These are phyloP conservation scores for Etheostoma nigrum DNA, from an alignment of 2,797 vertebrate species.

Conservation along the genomic window DNA sequence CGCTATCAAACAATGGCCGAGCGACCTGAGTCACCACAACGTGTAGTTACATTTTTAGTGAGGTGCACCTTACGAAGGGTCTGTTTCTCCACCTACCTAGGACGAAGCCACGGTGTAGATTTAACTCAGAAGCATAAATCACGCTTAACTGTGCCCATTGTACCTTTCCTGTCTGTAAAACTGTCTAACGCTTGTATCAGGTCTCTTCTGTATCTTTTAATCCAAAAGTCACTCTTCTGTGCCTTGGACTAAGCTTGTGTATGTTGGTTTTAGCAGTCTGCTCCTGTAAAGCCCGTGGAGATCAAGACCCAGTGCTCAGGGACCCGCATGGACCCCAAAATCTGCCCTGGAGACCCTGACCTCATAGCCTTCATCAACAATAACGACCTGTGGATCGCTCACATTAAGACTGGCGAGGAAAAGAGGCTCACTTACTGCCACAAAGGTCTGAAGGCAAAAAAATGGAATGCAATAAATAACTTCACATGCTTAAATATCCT, in stretches of 20 bases:
- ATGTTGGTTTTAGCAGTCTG: conserved; percentile 83
- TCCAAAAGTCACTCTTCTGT: background rate
- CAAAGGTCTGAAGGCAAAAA: conserved; percentile 76
- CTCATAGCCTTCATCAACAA: conserved; percentile 98
- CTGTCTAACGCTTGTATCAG: background rate
- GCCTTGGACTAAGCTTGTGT: conserved; percentile 45
- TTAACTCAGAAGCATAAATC: too few species aligned
- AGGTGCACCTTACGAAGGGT: too few species aligned
- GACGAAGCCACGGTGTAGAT: too few species aligned
- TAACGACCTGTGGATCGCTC: conserved; percentile 95
- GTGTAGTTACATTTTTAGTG: too few species aligned
- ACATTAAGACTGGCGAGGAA: conserved; percentile 90
- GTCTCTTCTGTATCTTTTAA: background rate
- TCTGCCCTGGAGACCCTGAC: conserved; percentile 92
- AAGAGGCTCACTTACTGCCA: conserved; percentile 85
- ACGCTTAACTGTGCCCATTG: too few species aligned
- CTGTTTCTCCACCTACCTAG: too few species aligned
- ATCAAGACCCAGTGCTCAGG: conserved; percentile 96
- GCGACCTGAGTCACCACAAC: too few species aligned
- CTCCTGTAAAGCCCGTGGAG: conserved; percentile 94
- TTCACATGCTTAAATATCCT: background rate
- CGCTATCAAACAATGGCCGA: too few species aligned
- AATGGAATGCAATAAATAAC: background rate
- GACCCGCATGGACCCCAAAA: conserved; percentile 98
- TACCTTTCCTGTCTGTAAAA: background rate